Base-by-base conservation (phyloP, 2,797 vertebrate species). In the Silurus aristotelis region DNA sequence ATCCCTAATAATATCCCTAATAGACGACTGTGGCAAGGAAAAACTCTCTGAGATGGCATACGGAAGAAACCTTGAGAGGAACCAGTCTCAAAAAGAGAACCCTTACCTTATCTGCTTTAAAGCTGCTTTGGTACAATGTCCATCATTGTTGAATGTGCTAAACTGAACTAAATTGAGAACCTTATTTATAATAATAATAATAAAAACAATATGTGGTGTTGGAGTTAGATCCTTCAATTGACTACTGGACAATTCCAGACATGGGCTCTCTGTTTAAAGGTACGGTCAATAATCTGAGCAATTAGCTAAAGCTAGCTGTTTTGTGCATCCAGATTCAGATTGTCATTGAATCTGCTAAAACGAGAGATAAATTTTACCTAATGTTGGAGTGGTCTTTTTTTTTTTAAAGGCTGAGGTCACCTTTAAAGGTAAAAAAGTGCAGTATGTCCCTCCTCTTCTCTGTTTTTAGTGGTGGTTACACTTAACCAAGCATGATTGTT, bases 341-440 rank as follows among this genome's bases (percentile, higher is more conserved):
- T 76, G 73, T 56, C 52, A 76, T 17, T 56, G 9, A 3, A n/a
- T 9, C 27, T 31, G 13, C 27, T 20, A 60, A 60, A 60, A 38
- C 10, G 2, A n/a, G 13, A 10, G 10, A 20, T 20, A 9, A 52
- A n/a, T 14, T 72, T n/a, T 5, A 31, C 17, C 15, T 19, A 76
- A 58, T 31, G 13, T 38, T 58, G 71, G 10, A 48, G 43, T 72
- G 22, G 20, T 55, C 55, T 31, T 8, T n/a, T n/a, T 56, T 27
- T 5, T 52, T 52, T 10, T 52, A 52, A 52, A 63, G 19, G 5
- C 19, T 9, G 77, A 80, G 25, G 48, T 64, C 78, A 52, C n/a
- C 61, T 66, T 52, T 80, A 66, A 80, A 80, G 78, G 78, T 80
- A n/a, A 80, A 52, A 38, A 80, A 80, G 61, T 80, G 61, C 43